Evolutionary conservation across 1,140 invertebrate species (phyloP), one percentile per base, ranked within the genome.

Genomic region (Heliconius melpomene): DNA sequence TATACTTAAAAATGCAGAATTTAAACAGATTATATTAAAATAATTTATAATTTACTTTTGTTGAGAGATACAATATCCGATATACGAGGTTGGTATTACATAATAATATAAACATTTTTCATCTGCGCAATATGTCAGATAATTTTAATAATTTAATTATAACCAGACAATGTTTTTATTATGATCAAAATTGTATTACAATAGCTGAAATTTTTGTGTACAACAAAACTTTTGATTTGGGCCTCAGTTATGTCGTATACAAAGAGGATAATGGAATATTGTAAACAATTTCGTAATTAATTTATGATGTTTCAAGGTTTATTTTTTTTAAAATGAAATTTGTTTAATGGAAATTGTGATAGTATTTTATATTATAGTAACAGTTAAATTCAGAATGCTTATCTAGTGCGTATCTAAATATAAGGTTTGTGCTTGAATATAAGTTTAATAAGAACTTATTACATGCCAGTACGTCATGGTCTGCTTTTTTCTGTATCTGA

Each of bases 201-300:
- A 66, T 66, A 66, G 60, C 60, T 66, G 60, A 26, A 29, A 66
- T 66, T 66, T 66, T 66, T 66, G 60, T 66, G 60, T 26, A 1
- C 60, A 16, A n/a, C 54, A 26, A 66, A 66, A 66, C 60, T 66
- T 66, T 66, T 66, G 60, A 66, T 26, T 26, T 16, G 23, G 54
- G 23, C 2, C n/a, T 66, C 23, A 66, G 26, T 66, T 66, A 66
- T 66, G 60, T 66, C 11, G 11, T 29, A 29, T 13, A 66, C 57
- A 66, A 29, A 66, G 26, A 26, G 60, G 60, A 26, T 66, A 29
- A 66, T 66, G 60, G n/a, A 29, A 66, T 66, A 66, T 23, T 66
- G 9, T 5, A 66, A 66, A 66, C 11, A 26, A 66, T 66, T 29
- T 66, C 26, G 60, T 26, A 66, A 66, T 66, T 26, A 16, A 66